Conservation (phyloP, 2,888 invertebrate species). For the Ophonus ardosiacus region DNA sequence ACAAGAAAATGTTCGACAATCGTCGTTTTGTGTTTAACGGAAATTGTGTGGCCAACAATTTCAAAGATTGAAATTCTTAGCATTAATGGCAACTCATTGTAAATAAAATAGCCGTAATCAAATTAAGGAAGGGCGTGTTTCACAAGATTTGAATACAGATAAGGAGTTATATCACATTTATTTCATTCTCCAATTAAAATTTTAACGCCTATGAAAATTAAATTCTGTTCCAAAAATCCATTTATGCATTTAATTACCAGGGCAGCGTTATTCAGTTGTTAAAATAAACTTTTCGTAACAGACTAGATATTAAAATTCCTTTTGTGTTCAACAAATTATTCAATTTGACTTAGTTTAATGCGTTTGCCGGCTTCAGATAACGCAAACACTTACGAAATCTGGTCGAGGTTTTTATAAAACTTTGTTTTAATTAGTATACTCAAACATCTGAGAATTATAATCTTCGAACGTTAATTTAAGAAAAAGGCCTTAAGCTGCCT, state of each 20-base stretch:
- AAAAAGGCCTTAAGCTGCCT: background rate
- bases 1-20: background rate
- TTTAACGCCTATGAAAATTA: background rate
- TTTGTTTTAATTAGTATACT: constrained; percentile 29
- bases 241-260: too few species aligned
- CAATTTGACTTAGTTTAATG: background rate
- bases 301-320: constrained; percentile 46
- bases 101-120: too few species aligned
- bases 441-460: constrained; percentile 16
- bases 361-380: background rate
- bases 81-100: too few species aligned
- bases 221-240: background rate
- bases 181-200: background rate
- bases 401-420: constrained; percentile 5
- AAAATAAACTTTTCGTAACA: constrained; percentile 33
- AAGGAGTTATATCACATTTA: background rate
- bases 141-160: too few species aligned
- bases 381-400: background rate
- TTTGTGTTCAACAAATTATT: background rate
- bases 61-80: too few species aligned
- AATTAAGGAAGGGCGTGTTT: too few species aligned
- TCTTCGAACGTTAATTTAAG: constrained; percentile 17
- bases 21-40: too few species aligned
- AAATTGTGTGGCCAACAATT: too few species aligned
- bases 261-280: constrained; percentile 27